Base-by-base conservation (phyloP, 2,113 vertebrate genomes). In the Heterochromis multidens region DNA sequence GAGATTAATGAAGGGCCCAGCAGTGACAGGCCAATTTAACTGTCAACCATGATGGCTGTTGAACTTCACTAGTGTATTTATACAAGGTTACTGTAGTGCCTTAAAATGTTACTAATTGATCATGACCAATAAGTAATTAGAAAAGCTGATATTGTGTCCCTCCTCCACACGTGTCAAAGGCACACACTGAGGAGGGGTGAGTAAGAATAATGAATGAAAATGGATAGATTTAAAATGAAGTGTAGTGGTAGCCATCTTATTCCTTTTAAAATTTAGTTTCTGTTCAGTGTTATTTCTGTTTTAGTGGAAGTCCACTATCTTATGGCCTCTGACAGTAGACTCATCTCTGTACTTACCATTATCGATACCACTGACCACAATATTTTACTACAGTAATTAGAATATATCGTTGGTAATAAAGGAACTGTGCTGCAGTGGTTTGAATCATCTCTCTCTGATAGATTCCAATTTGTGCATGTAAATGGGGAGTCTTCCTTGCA, bases 1-100 rank as follows among this genome's bases (percentile, higher is more conserved):
- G 97, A 99, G 98, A 99, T 98, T 98, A 98, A 99, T 99, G 97
- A 97, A 96, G 95, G 96, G 95, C 96, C 97, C 95, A 40, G 94
- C 95, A 97, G 96, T 98, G 97, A 97, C 97, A 97, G 96, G 96
- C 96, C 97, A 97, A 97, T 98, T 97, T 98, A 98, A 98, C 97
- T 98, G 98, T 99, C 97, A 98, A 92, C 97, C 97, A 96, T 97
- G 96, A 97, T 97, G 97, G 95, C 95, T 95, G 96, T 87, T 97
- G 97, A 98, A 97, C 96, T 97, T 97, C 96, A 95, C 95, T 95
- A 96, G 96, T 95, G 93, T 98, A 97, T 98, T 97, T 98, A 96
- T 96, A 95, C 95, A 97, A 97, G 96, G 94, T 95, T 97, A 93
- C 96, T 95, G 23, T 57, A 94, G 91, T 94, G 95, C 88, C 96